Evolutionary conservation across 1,140 invertebrate species (phyloP).

Genomic region (Lethrus apterus): DNA sequence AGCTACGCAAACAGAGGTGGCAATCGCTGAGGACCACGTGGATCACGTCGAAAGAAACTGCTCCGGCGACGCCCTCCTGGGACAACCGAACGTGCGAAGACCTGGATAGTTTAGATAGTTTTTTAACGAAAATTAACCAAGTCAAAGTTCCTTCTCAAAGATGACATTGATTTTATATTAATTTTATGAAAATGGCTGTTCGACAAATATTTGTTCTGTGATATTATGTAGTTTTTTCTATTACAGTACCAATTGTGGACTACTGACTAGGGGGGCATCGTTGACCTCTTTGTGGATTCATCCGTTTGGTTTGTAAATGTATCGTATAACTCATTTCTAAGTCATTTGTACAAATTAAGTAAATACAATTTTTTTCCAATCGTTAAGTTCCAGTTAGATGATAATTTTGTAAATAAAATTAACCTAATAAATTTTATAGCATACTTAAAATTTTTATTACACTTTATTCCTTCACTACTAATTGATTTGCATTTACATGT

Average conservation of each 20-base stretch:
- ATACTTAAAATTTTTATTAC: not conserved
- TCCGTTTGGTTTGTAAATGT: constrained; percentile 36
- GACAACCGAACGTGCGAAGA: constrained; percentile 27
- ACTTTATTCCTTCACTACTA: constrained; percentile 13
- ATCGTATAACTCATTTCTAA: constrained; percentile 18
- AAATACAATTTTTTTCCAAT: not conserved
- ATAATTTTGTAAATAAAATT: constrained; percentile 7
- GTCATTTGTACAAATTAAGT: not conserved
- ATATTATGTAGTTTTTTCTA: constrained; percentile 37
- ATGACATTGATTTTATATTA: constrained; percentile 21
- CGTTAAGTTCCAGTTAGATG: constrained; percentile 6
- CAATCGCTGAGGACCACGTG: constrained; percentile 36
- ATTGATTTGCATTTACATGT: constrained; percentile 21
- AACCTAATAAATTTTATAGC: constrained; percentile 3
- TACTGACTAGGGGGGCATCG: constrained; percentile 19
- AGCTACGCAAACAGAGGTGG: constrained; percentile 40
- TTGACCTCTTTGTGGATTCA: constrained; percentile 17
- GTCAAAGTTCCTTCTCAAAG: constrained; percentile 25
- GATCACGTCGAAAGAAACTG: constrained; percentile 5
- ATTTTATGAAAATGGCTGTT: constrained; percentile 22
- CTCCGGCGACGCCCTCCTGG: constrained; percentile 17
- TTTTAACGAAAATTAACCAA: constrained; percentile 30
- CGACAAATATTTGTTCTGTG: constrained; percentile 25
- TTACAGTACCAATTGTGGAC: constrained; percentile 29
- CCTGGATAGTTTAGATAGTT: constrained; percentile 30